Base-by-base conservation (phyloP, 2,888 invertebrate species). In the Tanytarsus gracilentus region DNA sequence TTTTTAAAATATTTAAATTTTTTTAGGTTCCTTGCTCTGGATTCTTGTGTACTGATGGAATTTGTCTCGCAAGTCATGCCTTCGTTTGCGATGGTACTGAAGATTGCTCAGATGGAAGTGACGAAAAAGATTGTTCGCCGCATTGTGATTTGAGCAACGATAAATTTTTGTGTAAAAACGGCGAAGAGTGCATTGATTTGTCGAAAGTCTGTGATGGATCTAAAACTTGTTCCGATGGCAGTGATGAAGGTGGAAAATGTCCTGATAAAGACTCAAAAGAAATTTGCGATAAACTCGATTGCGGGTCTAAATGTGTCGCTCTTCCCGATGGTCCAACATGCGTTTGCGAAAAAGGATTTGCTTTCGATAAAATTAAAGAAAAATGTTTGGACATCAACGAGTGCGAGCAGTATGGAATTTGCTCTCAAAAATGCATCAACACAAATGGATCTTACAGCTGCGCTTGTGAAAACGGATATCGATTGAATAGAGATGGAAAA, bases 351-450 rank as follows among this genome's bases (percentile, higher is more conserved):
- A 63, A 61, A 4, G 81, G 77, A 1, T 73, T 65, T 59, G 65
- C 65, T 2, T 66, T 65, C 61, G 63, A 69, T n/a, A 62, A 63
- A 4, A 49, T 61, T 0, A 65, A 63, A 11, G 65, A 70, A 26
- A 64, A 62, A 3, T 74, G 74, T 61, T 66, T 65, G 63, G 85
- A 85, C 65, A 74, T 83, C 3, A 74, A 88, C 67, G 85, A 85
- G 66, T 88, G 88, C 65, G 70, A 76, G 30, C 68, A 71, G 0
- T 77, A 76, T 63, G 85, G 85, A 0, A 71, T 77, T 6, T 89
- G 89, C 67, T 84, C 85, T 55, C 89, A 89, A 64, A 71, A 68
- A 9, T 90, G 89, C 66, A 66, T 72, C 1, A 86, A 87, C 64
- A 71, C 65, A 0, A 69, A 71, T 0, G 83, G 84, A 0, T 77